Evolutionary conservation across 2,797 vertebrate species (phyloP), one percentile per base, ranked within the genome.

Genomic region (Bradypus variegatus): DNA sequence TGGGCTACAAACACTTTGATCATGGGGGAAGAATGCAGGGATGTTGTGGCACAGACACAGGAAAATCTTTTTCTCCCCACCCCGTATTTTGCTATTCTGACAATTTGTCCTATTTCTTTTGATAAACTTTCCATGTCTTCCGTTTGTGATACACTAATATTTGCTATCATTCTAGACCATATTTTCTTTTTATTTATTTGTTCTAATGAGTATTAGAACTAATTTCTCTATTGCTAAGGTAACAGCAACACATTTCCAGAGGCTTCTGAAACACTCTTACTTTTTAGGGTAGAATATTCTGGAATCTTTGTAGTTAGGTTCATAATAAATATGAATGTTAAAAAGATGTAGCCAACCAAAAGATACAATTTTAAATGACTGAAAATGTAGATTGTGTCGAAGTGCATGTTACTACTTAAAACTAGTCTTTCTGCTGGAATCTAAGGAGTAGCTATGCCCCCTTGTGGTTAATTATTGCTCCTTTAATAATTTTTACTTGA

Each of bases 381-480:
- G 38, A 92, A 93, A 94, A 82, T 55, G 58, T 77, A 93, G 60
- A 89, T 3, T 91, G 76, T 8, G 31, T 93, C 86, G 41, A 94
- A 93, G 89, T 95, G 93, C 84, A 33, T 45, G 60, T 84, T 78
- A 93, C 91, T 95, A 89, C 93, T 96, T 89, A 83, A 95, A 89
- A 80, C 83, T 89, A 91, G 85, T 96, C 96, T 94, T 95, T 78
- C 94, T 96, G 86, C 95, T 96, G 96, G 96, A 94, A 95, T 95
- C 94, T 95, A 87, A 95, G 95, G 91, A 48, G 76, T 23, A 87
- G 89, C 25, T 85, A 55, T 95, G 93, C 95, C 95, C 94, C 75
- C 95, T 95, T 94, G 83, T 96, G 96, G 94, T 96, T 92, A 94
- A 69, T 94, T 95, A 81, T 41, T 96, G 92, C 95, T 95, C 91